These are phyloP conservation scores for Sminthopsis crassicaudata DNA, from an alignment of 2,113 vertebrate genomes.

Conservation along the genomic window DNA sequence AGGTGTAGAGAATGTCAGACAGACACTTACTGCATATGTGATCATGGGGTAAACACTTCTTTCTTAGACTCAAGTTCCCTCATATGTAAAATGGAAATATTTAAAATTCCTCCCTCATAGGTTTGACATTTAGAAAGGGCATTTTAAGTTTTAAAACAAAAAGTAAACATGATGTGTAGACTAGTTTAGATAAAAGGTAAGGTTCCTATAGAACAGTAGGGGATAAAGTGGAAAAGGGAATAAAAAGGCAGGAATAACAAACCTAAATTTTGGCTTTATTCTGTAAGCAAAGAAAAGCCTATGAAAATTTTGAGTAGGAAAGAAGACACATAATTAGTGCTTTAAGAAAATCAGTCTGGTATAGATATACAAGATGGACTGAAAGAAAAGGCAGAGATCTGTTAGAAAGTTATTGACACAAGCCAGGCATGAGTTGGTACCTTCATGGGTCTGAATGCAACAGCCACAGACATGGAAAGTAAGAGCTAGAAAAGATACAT, in stretches of 20 bases:
- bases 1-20: not conserved
- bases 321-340: not conserved
- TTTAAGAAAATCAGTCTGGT: not conserved
- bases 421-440: not conserved
- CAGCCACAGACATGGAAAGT: not conserved
- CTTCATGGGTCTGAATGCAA: not conserved
- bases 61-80: not conserved
- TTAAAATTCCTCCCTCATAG: not conserved
- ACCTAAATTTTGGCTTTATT: not conserved
- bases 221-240: not conserved
- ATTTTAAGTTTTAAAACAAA: not conserved
- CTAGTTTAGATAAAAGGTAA: not conserved
- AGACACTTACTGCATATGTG: not conserved
- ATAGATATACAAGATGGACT: not conserved
- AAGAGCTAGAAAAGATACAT: not conserved
- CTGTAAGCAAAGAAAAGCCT: not conserved
- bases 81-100: not conserved
- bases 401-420: not conserved
- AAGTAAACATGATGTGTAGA: not conserved
- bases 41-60: not conserved
- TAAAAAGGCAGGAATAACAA: not conserved
- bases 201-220: not conserved
- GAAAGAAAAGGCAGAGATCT: not conserved
- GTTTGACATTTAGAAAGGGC: not conserved
- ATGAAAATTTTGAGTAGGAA: not conserved